Evolutionary conservation across 2,888 invertebrate species (phyloP).

Genomic region (Caenorhabditis drosophilae): DNA sequence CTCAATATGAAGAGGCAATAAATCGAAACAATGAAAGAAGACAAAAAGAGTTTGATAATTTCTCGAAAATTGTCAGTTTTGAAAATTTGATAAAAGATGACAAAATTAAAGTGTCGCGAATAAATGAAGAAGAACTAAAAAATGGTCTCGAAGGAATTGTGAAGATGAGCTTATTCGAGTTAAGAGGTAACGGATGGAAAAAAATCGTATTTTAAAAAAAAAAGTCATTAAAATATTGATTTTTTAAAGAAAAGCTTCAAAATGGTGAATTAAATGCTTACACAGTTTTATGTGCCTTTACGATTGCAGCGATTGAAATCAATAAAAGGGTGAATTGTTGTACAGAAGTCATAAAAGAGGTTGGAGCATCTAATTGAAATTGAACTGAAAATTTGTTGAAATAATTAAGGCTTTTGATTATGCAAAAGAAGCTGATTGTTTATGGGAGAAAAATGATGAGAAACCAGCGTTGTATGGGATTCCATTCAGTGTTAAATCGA

Average conservation of each 20-base stretch:
- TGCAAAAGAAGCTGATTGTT: slow-evolving; percentile 52
- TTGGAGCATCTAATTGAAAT: no score
- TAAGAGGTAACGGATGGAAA: slow-evolving; percentile 2
- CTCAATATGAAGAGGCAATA: slow-evolving; percentile 28
- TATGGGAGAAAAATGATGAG: slow-evolving; percentile 18
- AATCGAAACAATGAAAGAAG: slow-evolving; percentile 19
- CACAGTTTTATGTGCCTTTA: slow-evolving; percentile 58
- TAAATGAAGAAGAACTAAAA: neutral
- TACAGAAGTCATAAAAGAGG: slow-evolving; percentile 57
- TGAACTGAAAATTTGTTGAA: no score
- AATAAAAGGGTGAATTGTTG: slow-evolving; percentile 61
- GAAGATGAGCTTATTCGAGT: neutral
- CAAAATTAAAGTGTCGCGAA: slow-evolving; percentile 4
- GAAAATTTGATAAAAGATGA: slow-evolving; percentile 1
- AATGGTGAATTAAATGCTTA: slow-evolving; percentile 51
- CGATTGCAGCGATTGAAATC: slow-evolving; percentile 57
- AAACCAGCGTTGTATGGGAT: slow-evolving; percentile 66
- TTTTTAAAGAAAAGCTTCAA: slow-evolving; percentile 60
- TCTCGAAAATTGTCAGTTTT: slow-evolving; percentile 1
- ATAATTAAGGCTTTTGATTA: slow-evolving; percentile 53
- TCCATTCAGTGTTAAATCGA: slow-evolving; percentile 68
- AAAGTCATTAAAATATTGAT: neutral
- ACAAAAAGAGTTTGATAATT: slow-evolving; percentile 23
- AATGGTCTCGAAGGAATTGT: neutral
- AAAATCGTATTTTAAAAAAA: neutral